phyloP scores from a whole-genome alignment of 2,113 vertebrate species.

The Astatotilapia flaviijosephi region DNA sequence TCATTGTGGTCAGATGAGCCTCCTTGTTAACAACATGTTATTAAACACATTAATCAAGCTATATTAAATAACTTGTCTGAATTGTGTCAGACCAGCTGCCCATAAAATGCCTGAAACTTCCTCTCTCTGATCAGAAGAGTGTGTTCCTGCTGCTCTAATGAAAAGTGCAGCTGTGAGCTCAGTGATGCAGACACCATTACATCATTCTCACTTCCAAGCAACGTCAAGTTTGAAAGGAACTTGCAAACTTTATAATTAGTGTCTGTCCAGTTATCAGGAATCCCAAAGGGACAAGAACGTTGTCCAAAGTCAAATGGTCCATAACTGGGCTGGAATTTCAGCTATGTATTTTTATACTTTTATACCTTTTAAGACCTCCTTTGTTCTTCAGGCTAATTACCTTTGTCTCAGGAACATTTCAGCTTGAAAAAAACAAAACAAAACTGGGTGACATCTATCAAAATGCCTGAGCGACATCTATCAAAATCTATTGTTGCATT shows the following conservation, averaged over 20 bases:
- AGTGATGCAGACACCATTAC: neutral
- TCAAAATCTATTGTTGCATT: neutral
- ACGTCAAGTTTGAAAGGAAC: neutral
- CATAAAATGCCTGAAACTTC: neutral
- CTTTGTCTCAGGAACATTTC: neutral
- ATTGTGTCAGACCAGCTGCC: neutral
- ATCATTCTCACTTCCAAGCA: neutral
- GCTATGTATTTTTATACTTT: neutral
- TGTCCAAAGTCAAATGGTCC: neutral
- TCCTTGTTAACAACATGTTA: neutral
- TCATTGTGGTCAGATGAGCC: neutral
- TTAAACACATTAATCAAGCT: neutral
- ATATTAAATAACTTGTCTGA: neutral
- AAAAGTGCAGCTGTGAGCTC: conserved; percentile 16
- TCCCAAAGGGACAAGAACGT: neutral
- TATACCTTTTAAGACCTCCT: neutral
- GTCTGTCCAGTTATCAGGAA: neutral
- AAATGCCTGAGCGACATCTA: neutral
- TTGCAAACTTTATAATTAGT: conserved; percentile 22
- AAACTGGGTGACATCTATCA: neutral
- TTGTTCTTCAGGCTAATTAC: neutral
- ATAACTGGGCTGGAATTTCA: neutral
- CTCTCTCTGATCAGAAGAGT: neutral
- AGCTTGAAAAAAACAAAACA: neutral
- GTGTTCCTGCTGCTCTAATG: neutral